Evolutionary conservation across 1,140 invertebrate genomes (phyloP).

Genomic region (Colletes latitarsis): DNA sequence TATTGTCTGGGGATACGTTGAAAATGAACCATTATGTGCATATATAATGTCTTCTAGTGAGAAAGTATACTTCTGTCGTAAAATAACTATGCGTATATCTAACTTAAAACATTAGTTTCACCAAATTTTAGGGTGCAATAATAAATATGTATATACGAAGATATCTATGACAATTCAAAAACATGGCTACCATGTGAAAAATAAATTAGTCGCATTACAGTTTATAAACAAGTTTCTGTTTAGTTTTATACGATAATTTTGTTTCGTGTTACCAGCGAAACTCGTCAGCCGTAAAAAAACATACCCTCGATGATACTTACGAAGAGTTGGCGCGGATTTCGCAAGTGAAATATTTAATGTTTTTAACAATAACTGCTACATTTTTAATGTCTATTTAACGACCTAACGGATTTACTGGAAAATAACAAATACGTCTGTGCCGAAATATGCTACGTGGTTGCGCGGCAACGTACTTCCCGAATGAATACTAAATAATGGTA

Average conservation of each 20-base stretch:
- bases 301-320: slow-evolving; percentile 18
- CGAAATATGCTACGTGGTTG: not conserved
- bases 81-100: slow-evolving; percentile 7
- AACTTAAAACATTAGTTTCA: slow-evolving; percentile 23
- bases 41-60: not conserved
- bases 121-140: slow-evolving; percentile 31
- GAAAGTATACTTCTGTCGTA: not conserved
- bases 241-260: slow-evolving; percentile 46
- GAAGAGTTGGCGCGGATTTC: slow-evolving; percentile 9
- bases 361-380: slow-evolving; percentile 22
- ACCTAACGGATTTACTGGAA: slow-evolving; percentile 27
- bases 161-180: slow-evolving; percentile 65
- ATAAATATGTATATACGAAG: slow-evolving; percentile 38
- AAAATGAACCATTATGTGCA: not conserved
- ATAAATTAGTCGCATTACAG: slow-evolving; percentile 53
- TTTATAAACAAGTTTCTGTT: slow-evolving; percentile 59
- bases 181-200: slow-evolving; percentile 66
- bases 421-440: slow-evolving; percentile 5
- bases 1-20: not conserved
- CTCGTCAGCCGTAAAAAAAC: not conserved
- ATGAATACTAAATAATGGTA: slow-evolving; percentile 37
- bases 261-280: slow-evolving; percentile 20
- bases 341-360: slow-evolving; percentile 23
- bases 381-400: slow-evolving; percentile 24
- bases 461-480: slow-evolving; percentile 6